Evolutionary conservation across 2,888 invertebrate genomes (phyloP).

Genomic region (Entomobrya proxima): DNA sequence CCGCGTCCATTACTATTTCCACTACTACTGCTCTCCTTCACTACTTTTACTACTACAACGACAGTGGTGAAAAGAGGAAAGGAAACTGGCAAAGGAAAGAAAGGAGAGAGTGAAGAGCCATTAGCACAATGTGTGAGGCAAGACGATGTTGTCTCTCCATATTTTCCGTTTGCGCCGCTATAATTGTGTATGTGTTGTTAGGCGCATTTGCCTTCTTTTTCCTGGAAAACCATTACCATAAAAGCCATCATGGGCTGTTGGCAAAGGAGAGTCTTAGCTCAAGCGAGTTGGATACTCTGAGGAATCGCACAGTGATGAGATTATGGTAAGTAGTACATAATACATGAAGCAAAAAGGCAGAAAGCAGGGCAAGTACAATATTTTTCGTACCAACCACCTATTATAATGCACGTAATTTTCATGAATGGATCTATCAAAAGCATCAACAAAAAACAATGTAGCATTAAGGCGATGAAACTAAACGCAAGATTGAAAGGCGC

Average conservation of each 20-base stretch:
- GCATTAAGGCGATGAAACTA: too few species aligned
- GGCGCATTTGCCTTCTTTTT: slow-evolving; percentile 95
- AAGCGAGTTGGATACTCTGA: slow-evolving; percentile 73
- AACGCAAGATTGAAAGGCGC: too few species aligned
- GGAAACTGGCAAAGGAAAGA: not conserved
- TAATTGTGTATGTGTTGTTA: slow-evolving; percentile 90
- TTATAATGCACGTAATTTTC: too few species aligned
- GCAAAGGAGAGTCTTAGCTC: slow-evolving; percentile 73
- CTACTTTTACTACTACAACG: not conserved
- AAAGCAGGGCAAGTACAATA: not conserved
- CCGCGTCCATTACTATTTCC: not conserved
- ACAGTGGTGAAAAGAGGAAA: slow-evolving; percentile 4
- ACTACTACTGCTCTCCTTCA: not conserved
- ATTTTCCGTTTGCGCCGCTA: slow-evolving; percentile 74
- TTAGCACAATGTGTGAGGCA: slow-evolving; percentile 74
- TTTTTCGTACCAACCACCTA: too few species aligned
- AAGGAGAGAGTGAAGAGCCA: not conserved
- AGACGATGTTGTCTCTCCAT: slow-evolving; percentile 75
- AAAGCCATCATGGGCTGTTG: slow-evolving; percentile 69
- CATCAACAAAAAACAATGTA: too few species aligned
- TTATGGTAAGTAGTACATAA: slow-evolving; percentile 71
- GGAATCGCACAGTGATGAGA: slow-evolving; percentile 75
- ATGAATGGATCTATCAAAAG: too few species aligned
- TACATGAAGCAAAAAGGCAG: not conserved
- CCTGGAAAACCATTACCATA: slow-evolving; percentile 82